Conservation (phyloP, 2,888 invertebrate species). For the Temnothorax ravouxi region DNA sequence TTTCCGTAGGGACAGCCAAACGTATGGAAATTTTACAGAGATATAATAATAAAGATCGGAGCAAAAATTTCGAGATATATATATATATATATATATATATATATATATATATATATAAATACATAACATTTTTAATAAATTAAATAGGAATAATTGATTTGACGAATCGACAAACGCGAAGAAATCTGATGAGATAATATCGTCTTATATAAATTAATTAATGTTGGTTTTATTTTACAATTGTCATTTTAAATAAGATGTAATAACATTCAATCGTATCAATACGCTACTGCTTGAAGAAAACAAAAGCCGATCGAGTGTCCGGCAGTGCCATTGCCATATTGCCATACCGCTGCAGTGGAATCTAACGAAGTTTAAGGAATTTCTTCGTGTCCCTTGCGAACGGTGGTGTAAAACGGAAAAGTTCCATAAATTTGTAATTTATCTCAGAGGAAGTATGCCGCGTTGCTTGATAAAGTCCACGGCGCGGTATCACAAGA, state of each 20-base stretch:
- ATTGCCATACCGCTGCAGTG: constrained; percentile 46
- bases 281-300: constrained; percentile 54
- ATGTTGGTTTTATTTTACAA: background rate
- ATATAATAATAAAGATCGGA: background rate
- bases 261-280: background rate
- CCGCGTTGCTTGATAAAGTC: constrained; percentile 83
- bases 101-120: too few species aligned
- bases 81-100: too few species aligned
- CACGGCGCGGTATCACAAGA: constrained; percentile 78
- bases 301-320: constrained; percentile 65
- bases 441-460: constrained; percentile 71
- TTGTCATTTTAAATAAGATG: background rate
- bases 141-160: background rate
- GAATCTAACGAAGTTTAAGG: too few species aligned
- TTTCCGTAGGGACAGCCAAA: too few species aligned
- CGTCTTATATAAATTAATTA: background rate
- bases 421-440: constrained; percentile 23
- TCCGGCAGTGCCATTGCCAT: constrained; percentile 58
- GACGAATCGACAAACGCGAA: background rate
- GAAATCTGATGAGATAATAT: background rate
- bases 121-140: background rate
- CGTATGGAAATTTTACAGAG: background rate
- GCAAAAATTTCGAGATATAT: background rate
- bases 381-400: background rate
- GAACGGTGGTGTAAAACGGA: background rate